phyloP scores from a whole-genome alignment of 2,113 vertebrate species.

The Salvelinus alpinus region DNA sequence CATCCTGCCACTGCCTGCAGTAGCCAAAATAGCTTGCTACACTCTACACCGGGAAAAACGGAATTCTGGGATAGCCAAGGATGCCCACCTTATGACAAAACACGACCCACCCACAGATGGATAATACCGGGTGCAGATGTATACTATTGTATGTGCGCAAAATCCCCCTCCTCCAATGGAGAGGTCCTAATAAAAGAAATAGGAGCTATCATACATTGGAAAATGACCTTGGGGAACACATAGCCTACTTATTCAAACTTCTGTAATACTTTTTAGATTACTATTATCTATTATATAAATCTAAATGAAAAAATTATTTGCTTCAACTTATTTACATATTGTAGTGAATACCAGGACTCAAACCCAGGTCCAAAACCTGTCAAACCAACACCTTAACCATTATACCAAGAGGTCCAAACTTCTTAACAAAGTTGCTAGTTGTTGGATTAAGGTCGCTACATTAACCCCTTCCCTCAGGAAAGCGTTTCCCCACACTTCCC shows the following conservation, averaged over 20 bases:
- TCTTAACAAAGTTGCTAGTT: no score
- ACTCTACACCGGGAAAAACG: not conserved
- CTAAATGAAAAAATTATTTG: no score
- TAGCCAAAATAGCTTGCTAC: not conserved
- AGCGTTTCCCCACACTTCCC: not conserved
- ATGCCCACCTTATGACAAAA: not conserved
- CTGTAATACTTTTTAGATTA: not conserved
- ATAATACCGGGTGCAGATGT: not conserved
- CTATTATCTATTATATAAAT: not conserved
- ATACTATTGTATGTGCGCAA: not conserved
- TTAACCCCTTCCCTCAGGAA: no score
- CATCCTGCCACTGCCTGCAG: not conserved
- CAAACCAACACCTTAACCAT: no score
- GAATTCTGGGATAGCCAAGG: slow-evolving; percentile 1
- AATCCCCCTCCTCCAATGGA: not conserved
- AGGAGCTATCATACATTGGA: not conserved
- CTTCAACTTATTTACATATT: not conserved
- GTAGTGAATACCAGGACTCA: no score
- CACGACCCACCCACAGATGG: not conserved
- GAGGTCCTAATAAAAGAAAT: not conserved
- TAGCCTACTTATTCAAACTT: not conserved
- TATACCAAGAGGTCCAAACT: no score
- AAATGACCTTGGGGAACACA: not conserved
- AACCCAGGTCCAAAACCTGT: no score
- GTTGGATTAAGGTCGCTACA: not conserved